Conservation (phyloP, 2,797 vertebrate species). For the Tenualosa thibaudeaui region DNA sequence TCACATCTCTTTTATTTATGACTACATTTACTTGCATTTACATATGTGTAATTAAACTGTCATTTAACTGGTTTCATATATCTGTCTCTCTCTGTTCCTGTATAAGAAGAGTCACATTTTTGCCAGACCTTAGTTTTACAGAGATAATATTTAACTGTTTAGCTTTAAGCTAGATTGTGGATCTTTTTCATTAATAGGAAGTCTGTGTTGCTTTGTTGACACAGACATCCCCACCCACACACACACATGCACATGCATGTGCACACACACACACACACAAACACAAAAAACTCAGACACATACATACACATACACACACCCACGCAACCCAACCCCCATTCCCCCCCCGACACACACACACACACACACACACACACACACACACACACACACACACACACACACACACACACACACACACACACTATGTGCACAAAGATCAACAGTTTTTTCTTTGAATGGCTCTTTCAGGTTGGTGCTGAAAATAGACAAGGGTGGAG, state of each 20-base stretch:
- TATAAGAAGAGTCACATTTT: not conserved
- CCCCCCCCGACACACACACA: too few species aligned
- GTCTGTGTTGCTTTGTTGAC: not conserved
- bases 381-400: too few species aligned
- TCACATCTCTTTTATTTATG: not conserved
- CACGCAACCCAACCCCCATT: too few species aligned
- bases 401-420: not conserved
- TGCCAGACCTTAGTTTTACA: too few species aligned
- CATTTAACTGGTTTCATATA: not conserved
- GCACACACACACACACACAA: not conserved
- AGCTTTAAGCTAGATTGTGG: not conserved
- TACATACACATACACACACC: too few species aligned
- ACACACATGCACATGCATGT: too few species aligned
- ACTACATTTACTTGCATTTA: not conserved
- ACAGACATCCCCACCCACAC: too few species aligned
- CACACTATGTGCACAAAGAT: not conserved
- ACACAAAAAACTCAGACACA: too few species aligned
- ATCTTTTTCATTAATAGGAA: not conserved
- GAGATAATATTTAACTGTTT: too few species aligned
- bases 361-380: too few species aligned
- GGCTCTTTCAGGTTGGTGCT: not conserved
- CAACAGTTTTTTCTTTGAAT: not conserved
- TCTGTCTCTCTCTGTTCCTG: not conserved
- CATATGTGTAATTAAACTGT: not conserved
- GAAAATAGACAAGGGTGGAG: not conserved